Evolutionary conservation across 2,888 invertebrate species (phyloP).

Genomic region (Ommatoiulus sabulosus): DNA sequence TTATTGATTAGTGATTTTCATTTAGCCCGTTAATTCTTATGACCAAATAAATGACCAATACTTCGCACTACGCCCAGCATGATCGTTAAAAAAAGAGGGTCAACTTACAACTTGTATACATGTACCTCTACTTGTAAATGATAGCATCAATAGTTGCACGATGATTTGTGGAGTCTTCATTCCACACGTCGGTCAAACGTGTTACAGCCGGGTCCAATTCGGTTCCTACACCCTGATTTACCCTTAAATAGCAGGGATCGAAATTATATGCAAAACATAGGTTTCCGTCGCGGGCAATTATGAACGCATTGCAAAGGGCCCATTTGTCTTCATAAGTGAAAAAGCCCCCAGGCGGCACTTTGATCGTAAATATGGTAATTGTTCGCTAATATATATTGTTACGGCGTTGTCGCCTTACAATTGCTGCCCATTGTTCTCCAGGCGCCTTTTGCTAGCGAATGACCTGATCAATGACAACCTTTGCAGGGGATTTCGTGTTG

Average conservation of each 20-base stretch:
- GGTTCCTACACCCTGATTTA: background rate
- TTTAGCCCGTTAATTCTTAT: too few relatives aligned
- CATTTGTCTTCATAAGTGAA: slow-evolving; percentile 39
- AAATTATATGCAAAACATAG: slow-evolving; percentile 15
- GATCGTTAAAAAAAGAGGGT: too few relatives aligned
- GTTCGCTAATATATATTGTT: slow-evolving; percentile 51
- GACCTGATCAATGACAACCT: slow-evolving; percentile 11
- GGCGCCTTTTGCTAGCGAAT: slow-evolving; percentile 21
- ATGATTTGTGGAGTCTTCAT: background rate
- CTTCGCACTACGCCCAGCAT: too few relatives aligned
- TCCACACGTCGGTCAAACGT: background rate
- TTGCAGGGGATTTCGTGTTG: slow-evolving; percentile 4
- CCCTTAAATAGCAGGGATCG: background rate
- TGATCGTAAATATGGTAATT: slow-evolving; percentile 43
- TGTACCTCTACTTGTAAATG: background rate
- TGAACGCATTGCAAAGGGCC: background rate
- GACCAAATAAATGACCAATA: too few relatives aligned
- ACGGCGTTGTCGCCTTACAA: slow-evolving; percentile 22
- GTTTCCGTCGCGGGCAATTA: slow-evolving; percentile 13
- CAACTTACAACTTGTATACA: too few relatives aligned
- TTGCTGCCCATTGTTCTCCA: slow-evolving; percentile 47
- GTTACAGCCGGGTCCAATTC: background rate
- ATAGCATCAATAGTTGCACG: background rate
- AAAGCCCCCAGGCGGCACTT: background rate
- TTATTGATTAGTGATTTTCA: too few relatives aligned